Percentiles rank a stretch among this genome's conserved stretches.
Conservation (phyloP, 2,113 vertebrate species). For the Arizona elegans region DNA sequence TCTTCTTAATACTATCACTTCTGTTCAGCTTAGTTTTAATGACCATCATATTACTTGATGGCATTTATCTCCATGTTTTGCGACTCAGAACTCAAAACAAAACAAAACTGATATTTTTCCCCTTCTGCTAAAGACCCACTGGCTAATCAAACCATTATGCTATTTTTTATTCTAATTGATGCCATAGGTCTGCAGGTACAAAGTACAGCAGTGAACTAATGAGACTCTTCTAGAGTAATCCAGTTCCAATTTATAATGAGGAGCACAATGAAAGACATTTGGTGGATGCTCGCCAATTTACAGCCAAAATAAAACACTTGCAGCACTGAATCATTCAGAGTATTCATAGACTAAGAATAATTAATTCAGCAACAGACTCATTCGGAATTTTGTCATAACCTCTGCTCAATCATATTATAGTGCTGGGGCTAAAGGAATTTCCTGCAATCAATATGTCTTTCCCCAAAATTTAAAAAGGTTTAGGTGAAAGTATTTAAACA, state of each 20-base stretch:
- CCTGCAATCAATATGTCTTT: neutral
- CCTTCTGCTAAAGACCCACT: neutral
- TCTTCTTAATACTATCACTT: neutral
- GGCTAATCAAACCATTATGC: neutral
- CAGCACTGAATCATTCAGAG: slow-evolving; percentile 7
- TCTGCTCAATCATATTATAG: neutral
- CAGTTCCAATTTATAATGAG: neutral
- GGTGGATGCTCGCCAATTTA: neutral
- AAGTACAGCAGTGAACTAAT: neutral
- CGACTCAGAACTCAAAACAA: neutral
- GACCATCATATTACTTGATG: neutral
- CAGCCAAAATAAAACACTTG: neutral
- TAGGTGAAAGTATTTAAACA: neutral
- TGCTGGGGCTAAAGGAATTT: neutral
- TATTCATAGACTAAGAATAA: neutral
- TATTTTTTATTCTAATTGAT: neutral
- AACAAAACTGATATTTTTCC: neutral
- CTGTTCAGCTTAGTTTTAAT: neutral
- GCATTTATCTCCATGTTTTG: neutral
- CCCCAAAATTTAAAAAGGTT: neutral
- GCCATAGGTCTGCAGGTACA: slow-evolving; percentile 5
- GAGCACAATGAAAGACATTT: neutral
- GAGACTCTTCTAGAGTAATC: neutral
- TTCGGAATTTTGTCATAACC: neutral
- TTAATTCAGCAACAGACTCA: neutral